These are phyloP conservation scores for Gadopsis marmoratus DNA, from an alignment of 2,797 vertebrate species.

Conservation along the genomic window DNA sequence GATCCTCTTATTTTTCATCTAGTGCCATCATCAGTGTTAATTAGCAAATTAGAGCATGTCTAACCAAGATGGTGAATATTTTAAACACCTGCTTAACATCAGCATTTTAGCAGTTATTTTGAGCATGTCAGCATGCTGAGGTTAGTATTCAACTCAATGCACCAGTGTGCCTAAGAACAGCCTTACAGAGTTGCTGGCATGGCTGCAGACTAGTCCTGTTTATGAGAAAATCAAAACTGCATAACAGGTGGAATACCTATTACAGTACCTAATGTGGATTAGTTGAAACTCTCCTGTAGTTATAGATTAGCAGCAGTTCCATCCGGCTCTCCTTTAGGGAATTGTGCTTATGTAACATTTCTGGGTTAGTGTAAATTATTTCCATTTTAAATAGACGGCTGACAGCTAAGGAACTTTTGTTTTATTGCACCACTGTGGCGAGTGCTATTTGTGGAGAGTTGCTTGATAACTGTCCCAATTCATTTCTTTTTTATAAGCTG, in stretches of 20 bases:
- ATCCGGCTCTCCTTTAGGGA: neutral
- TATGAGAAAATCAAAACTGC: neutral
- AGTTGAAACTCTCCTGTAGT: neutral
- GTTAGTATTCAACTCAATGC: neutral
- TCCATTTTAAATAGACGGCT: neutral
- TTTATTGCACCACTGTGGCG: conserved; percentile 10
- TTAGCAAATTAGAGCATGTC: too few relatives aligned
- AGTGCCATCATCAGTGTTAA: neutral
- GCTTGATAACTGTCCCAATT: conserved; percentile 5
- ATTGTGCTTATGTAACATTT: neutral
- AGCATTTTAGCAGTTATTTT: neutral
- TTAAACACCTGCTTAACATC: neutral
- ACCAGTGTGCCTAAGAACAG: neutral
- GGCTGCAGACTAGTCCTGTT: neutral
- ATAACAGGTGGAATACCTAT: neutral
- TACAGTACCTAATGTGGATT: neutral
- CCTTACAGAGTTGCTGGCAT: neutral
- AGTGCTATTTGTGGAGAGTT: conserved; percentile 15
- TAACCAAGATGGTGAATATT: too few relatives aligned
- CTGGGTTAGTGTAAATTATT: neutral
- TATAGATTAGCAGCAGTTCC: neutral
- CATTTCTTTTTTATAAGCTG: conserved; percentile 2
- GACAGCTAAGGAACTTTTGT: neutral
- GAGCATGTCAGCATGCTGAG: neutral
- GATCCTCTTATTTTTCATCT: neutral